Percentiles rank a stretch among this genome's conserved stretches.
These are phyloP conservation scores for Idris sp. DNA, from an alignment of 1,140 invertebrate genomes.

Conservation along the genomic window DNA sequence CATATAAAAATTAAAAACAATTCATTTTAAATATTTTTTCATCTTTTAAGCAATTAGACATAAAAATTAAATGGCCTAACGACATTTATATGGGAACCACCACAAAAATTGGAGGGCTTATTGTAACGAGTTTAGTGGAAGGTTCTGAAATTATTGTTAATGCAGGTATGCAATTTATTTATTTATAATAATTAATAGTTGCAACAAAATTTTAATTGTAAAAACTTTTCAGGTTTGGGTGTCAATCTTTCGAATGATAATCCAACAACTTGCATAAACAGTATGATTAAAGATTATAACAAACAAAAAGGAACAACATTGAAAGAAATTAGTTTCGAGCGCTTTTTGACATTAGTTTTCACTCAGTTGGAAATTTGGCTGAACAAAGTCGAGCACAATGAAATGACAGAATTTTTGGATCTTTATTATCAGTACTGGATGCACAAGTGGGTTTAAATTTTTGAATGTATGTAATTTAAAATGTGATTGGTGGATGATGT, in stretches of 20 bases:
- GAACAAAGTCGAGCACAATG: constrained; percentile 82
- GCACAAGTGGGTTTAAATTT: constrained; percentile 83
- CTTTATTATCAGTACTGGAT: constrained; percentile 94
- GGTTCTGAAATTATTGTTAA: constrained; percentile 82
- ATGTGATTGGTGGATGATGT: too few relatives aligned
- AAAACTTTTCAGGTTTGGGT: constrained; percentile 83
- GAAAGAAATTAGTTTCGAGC: constrained; percentile 81
- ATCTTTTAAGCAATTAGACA: constrained; percentile 81
- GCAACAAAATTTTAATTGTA: too few relatives aligned
- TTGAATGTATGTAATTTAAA: too few relatives aligned
- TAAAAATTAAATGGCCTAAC: constrained; percentile 96
- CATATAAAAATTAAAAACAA: too few relatives aligned
- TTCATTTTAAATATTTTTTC: too few relatives aligned
- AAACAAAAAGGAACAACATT: constrained; percentile 77
- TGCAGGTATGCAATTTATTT: too few relatives aligned
- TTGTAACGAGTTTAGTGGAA: constrained; percentile 84
- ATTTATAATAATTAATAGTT: too few relatives aligned
- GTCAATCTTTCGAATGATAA: constrained; percentile 92
- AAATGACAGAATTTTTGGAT: constrained; percentile 84
- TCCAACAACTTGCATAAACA: constrained; percentile 84
- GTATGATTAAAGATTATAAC: constrained; percentile 79
- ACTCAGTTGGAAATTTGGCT: constrained; percentile 88
- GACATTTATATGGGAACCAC: constrained; percentile 90
- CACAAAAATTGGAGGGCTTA: constrained; percentile 92
- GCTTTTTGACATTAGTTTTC: constrained; percentile 85